Conservation (phyloP, 2,113 vertebrate species). For the Tenebrosternarchus preto region DNA sequence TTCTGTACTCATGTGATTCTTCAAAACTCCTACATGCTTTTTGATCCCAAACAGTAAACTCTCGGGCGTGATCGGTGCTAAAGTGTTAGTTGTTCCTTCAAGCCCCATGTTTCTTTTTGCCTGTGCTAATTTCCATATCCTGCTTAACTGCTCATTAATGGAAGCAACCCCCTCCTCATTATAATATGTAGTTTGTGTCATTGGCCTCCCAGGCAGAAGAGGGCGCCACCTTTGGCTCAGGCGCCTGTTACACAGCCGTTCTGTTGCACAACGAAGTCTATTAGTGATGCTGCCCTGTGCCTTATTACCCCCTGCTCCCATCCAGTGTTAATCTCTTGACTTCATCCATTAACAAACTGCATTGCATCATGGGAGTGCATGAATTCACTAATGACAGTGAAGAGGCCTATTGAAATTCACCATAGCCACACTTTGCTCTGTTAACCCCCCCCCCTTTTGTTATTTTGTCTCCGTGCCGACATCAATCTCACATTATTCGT, state of each 20-base stretch:
- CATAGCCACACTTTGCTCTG: conserved; percentile 27
- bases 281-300: conserved; percentile 5
- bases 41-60: not conserved
- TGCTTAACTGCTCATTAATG: too few relatives aligned
- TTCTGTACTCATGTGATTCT: not conserved
- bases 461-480: conserved; percentile 36
- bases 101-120: not conserved
- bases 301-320: conserved; percentile 12
- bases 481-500: conserved; percentile 51
- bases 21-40: not conserved
- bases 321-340: conserved; percentile 44
- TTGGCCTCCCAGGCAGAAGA: conserved; percentile 27
- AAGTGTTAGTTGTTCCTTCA: not conserved
- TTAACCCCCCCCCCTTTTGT: conserved; percentile 38
- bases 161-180: not conserved
- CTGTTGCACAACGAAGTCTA: not conserved
- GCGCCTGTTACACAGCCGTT: not conserved
- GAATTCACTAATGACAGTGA: conserved; percentile 41
- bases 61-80: not conserved
- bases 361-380: conserved; percentile 29
- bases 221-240: not conserved
- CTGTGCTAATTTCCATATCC: too few relatives aligned
- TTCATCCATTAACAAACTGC: conserved; percentile 42
- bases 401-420: conserved; percentile 53
- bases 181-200: not conserved